Base-by-base conservation (phyloP, 2,113 vertebrate species). In the Panthera tigris region DNA sequence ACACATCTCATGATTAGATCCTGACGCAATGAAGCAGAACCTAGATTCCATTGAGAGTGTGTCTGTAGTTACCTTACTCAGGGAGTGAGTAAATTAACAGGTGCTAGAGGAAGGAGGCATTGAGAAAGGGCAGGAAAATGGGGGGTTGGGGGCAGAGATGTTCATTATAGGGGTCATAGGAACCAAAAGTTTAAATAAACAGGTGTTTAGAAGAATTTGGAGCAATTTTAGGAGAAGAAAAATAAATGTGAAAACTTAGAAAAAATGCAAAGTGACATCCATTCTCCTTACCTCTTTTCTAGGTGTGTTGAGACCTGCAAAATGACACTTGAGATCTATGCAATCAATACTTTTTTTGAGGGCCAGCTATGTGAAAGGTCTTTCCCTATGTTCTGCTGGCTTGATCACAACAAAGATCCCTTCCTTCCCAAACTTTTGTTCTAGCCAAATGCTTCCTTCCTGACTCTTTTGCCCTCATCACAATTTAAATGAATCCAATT, bases 401-500 rank as follows among this genome's bases (percentile, higher is more conserved):
- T 84, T 94, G 5, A 31, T 84, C n/a, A 29, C 33, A 93, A n/a
- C 14, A 10, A 84, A 61, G 16, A 39, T 79, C 31, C 61, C 36
- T 91, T 87, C 19, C 65, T 57, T 66, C 16, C 66, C 14, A n/a
- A 79, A 33, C 3, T 78, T 71, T 78, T 4, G 52, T 69, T 94
- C 18, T 33, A 83, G 41, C 23, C 61, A 29, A 29, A 41, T 27
- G 1, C 23, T 16, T 18, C 21, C 29, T 48, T 88, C 12, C 36
- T 66, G 61, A 91, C 3, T 92, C 29, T 33, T 41, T 27, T n/a
- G 13, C 19, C 84, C 19, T 25, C 14, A 18, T 74, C 25, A 76
- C 18, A 95, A 33, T 84, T 66, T 76, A 95, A 92, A 76, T 97
- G 16, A 74, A 85, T 92, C 45, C 48, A 33, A 74, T 31, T 97